Evolutionary conservation across 1,140 invertebrate species (phyloP), one percentile per base, ranked within the genome.

Genomic region (Helicoverpa armigera): DNA sequence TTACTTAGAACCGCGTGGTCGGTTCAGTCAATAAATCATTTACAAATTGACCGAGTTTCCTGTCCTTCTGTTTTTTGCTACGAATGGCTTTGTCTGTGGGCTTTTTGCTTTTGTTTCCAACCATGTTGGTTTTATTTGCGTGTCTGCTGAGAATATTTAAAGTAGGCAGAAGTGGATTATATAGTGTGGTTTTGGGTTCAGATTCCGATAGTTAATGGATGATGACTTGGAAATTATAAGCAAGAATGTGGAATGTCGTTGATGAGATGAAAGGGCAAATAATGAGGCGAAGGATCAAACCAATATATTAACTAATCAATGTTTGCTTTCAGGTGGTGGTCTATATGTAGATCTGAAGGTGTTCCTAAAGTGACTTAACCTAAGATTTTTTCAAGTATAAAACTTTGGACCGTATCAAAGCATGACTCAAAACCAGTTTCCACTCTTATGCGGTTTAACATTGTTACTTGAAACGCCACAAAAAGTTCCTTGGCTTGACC

Each of bases 41-140:
- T 61, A 63, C 76, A 84, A 87, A 89, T 84, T 82, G 78, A 50
- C 74, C 73, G 61, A 53, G 85, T 85, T 86, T 88, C 88, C 86
- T 84, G 86, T 82, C 53, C 48, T 70, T 65, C 60, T 18, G 43
- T 70, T 82, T 82, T 82, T 82, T 79, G 69, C 70, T 65, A 54
- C 13, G 35, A 69, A 67, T 54, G 58, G 56, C 4, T 63, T 61
- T 73, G 50, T 61, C 13, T 54, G 65, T 16, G 65, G 18, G 43
- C 50, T 50, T 43, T 43, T 69, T 69, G 43, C 18, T 69, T 69
- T 69, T 69, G 18, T 69, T 69, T 69, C 12, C 35, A 9, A 43
- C 35, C 35, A 43, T 50, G 65, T 69, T 69, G 16, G 16, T 50
- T 18, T 69, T 50, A 69, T 50, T 23, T 43, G 43, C 43, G 43